Conservation (phyloP, 2,797 vertebrate genomes). For the Rhinatrema bivittatum region DNA sequence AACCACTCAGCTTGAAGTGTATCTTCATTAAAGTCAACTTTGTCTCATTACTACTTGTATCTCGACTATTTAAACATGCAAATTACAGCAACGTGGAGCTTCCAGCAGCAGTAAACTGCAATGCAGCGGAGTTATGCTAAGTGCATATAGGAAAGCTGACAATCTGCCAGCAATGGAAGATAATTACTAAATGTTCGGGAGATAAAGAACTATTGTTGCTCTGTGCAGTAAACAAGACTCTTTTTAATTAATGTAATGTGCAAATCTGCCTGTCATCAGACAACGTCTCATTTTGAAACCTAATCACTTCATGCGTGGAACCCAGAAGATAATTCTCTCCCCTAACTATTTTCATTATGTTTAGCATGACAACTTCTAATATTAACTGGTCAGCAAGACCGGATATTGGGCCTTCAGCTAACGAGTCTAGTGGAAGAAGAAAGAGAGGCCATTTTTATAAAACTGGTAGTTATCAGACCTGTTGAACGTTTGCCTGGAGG, state of each 20-base stretch:
- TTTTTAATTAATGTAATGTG: constrained; percentile 6
- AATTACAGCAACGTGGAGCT: too few relatives aligned
- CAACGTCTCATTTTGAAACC: constrained; percentile 4
- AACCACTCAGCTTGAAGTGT: too few relatives aligned
- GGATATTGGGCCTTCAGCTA: background rate
- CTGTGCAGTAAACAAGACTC: constrained; percentile 2
- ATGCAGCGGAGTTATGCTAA: too few relatives aligned
- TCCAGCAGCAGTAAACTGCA: too few relatives aligned
- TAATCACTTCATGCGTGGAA: constrained; percentile 1
- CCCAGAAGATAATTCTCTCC: too few relatives aligned
- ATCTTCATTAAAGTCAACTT: too few relatives aligned
- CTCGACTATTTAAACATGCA: too few relatives aligned
- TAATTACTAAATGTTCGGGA: constrained; percentile 20
- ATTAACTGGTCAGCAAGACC: accelerated
- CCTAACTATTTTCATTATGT: background rate
- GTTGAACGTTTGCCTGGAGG: constrained; percentile 86
- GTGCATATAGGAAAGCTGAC: too few relatives aligned
- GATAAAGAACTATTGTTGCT: constrained; percentile 16
- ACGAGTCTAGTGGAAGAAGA: accelerated
- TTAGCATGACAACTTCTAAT: background rate
- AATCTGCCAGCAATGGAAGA: constrained; percentile 14
- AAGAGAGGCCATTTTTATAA: accelerated
- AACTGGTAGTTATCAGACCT: constrained; percentile 50
- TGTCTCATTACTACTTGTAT: too few relatives aligned
- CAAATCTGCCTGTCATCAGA: constrained; percentile 12